Evolutionary conservation across 2,797 vertebrate species (phyloP).

Genomic region (Melanotaenia parkinsoni): DNA sequence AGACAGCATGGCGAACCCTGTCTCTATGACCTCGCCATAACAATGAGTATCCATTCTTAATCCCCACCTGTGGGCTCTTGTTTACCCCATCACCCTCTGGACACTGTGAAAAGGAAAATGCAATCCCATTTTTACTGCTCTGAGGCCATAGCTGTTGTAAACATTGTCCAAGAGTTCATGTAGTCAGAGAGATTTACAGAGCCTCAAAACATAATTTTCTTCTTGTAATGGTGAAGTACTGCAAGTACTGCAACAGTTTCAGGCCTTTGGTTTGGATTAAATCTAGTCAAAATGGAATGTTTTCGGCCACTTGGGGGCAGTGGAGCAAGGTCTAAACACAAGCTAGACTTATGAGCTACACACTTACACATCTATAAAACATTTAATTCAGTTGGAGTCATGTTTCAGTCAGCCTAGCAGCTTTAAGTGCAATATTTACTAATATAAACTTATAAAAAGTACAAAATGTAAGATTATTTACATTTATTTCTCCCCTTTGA

Average conservation of each 20-base stretch:
- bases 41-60: conserved; percentile 61
- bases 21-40: conserved; percentile 49
- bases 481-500: background rate
- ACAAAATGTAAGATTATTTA: background rate
- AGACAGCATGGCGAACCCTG: conserved; percentile 59
- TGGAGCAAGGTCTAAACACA: conserved; percentile 13
- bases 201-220: conserved; percentile 30
- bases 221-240: conserved; percentile 1
- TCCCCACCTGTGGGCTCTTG: conserved; percentile 66
- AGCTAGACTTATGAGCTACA: background rate
- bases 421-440: background rate
- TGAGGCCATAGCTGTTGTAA: conserved; percentile 49
- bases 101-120: conserved; percentile 60
- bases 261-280: conserved; percentile 19
- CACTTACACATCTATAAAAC: background rate
- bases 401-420: background rate
- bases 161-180: conserved; percentile 46
- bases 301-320: conserved; percentile 20
- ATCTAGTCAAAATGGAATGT: background rate
- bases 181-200: conserved; percentile 50
- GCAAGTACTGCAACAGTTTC: conserved; percentile 30
- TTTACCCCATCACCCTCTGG: conserved; percentile 63
- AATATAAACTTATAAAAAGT: background rate
- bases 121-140: conserved; percentile 54
- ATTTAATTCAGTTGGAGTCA: background rate